Conservation (phyloP, 2,797 vertebrate species). For the Tinamus major region DNA sequence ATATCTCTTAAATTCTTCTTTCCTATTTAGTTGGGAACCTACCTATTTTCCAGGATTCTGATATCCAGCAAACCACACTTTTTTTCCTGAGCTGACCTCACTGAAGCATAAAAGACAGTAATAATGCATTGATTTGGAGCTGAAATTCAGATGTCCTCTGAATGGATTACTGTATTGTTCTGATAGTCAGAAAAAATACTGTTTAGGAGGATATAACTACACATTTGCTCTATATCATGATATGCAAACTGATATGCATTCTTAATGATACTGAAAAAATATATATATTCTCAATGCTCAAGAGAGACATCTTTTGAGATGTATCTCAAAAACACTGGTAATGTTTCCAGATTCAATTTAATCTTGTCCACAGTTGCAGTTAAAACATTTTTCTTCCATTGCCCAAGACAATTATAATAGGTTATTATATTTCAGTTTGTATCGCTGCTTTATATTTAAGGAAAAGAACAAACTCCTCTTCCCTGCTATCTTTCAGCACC, state of each 20-base stretch:
- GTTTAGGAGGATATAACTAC: neutral
- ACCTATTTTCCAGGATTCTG: neutral
- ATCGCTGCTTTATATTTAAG: neutral
- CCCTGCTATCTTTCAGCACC: neutral
- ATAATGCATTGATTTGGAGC: neutral
- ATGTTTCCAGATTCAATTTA: neutral
- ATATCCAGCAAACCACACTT: too few relatives aligned
- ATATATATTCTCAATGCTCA: neutral
- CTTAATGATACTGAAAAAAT: neutral
- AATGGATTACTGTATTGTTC: neutral
- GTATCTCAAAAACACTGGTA: neutral
- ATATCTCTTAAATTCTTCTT: neutral
- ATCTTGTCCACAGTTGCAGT: neutral
- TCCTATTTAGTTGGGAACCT: fast-evolving
- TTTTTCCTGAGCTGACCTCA: neutral
- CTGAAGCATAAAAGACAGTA: neutral
- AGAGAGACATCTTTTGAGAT: neutral
- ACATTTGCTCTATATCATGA: neutral
- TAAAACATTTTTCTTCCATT: neutral
- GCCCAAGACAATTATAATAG: neutral
- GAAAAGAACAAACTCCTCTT: neutral
- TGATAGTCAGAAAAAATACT: neutral
- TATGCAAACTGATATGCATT: too few relatives aligned
- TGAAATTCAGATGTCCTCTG: neutral
- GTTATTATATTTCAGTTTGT: neutral